Conservation (phyloP, 2,113 vertebrate species). For the Pterocles burchelli region DNA sequence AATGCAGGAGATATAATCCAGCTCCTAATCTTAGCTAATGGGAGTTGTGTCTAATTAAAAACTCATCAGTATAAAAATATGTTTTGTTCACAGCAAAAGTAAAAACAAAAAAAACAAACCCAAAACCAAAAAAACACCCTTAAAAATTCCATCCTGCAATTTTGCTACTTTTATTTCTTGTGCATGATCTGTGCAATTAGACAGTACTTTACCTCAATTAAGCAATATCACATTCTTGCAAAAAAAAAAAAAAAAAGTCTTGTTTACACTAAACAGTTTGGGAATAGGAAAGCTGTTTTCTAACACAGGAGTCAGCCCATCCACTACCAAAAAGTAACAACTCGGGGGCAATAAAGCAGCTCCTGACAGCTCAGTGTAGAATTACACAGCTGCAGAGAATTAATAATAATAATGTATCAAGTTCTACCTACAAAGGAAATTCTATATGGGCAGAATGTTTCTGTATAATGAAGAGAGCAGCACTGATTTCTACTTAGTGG, state of each 20-base stretch:
- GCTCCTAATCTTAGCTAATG: conserved; percentile 57
- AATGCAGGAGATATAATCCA: conserved; percentile 57
- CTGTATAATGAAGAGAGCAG: background rate
- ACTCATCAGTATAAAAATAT: conserved; percentile 55
- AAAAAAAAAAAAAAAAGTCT: conserved; percentile 1
- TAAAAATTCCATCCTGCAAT: conserved; percentile 25
- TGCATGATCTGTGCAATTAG: conserved; percentile 32
- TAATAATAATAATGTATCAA: background rate
- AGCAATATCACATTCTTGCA: background rate
- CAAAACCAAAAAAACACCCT: background rate
- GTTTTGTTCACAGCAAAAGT: conserved; percentile 34
- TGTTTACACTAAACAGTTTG: conserved; percentile 17
- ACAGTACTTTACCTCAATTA: conserved; percentile 42
- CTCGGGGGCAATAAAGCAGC: background rate
- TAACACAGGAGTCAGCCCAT: background rate
- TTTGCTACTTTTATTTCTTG: conserved; percentile 32
- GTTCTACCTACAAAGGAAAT: background rate
- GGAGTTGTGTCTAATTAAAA: conserved; percentile 66
- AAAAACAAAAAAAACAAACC: background rate
- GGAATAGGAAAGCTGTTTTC: background rate
- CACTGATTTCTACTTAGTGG: background rate
- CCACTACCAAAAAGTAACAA: background rate
- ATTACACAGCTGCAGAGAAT: background rate
- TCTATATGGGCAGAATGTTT: background rate
- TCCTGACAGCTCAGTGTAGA: background rate